Evolutionary conservation across 2,888 invertebrate genomes (phyloP).

Genomic region (Lydus trimaculatus): DNA sequence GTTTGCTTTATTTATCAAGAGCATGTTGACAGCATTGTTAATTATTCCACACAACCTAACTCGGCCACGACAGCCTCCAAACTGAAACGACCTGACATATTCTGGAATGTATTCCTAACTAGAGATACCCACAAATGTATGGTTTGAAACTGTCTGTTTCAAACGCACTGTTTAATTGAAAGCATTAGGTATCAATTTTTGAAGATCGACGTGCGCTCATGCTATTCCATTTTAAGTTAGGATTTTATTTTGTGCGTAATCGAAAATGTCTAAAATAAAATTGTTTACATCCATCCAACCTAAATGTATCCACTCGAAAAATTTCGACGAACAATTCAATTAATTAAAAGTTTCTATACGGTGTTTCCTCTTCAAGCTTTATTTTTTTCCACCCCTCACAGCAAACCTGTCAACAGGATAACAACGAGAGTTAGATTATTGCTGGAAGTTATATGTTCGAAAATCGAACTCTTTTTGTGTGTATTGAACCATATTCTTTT

Average conservation of each 20-base stretch:
- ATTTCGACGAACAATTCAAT: background rate
- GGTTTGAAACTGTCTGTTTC: background rate
- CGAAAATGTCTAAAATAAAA: background rate
- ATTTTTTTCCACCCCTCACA: background rate
- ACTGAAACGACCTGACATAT: background rate
- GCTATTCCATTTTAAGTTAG: background rate
- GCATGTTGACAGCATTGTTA: background rate
- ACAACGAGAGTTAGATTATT: background rate
- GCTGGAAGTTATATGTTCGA: background rate
- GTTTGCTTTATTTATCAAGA: background rate
- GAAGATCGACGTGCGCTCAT: too few species aligned
- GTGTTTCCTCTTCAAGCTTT: background rate
- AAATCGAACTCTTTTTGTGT: background rate
- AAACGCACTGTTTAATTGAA: background rate
- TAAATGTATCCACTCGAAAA: background rate
- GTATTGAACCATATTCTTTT: background rate
- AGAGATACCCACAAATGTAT: background rate
- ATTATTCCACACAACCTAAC: background rate
- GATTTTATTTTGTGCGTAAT: background rate
- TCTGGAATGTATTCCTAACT: background rate
- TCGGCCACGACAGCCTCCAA: background rate
- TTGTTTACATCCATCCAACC: background rate
- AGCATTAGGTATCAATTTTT: too few species aligned
- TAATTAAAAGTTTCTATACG: background rate
- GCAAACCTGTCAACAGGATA: background rate